These are phyloP conservation scores for Mythimna ferrago DNA, from an alignment of 2,888 invertebrate species.

Conservation along the genomic window DNA sequence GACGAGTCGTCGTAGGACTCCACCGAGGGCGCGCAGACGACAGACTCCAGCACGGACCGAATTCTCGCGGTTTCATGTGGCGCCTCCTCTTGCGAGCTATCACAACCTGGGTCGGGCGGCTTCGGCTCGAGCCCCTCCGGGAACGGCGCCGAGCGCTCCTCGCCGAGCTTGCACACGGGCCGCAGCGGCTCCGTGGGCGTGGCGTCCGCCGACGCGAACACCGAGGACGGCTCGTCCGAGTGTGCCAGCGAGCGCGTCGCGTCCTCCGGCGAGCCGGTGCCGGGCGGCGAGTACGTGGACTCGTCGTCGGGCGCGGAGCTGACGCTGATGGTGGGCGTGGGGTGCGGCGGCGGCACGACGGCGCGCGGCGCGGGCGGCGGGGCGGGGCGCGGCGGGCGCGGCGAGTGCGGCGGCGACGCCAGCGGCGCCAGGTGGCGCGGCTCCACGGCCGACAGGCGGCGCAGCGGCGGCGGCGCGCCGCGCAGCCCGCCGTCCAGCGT, in stretches of 20 bases:
- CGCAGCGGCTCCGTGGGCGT: conserved; percentile 82
- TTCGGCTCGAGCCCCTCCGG: conserved; percentile 55
- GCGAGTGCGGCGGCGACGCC: conserved; percentile 85
- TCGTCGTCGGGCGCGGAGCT: conserved; percentile 93
- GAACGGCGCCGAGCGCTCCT: conserved; percentile 57
- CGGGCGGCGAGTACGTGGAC: conserved; percentile 75
- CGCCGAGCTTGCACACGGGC: conserved; percentile 61
- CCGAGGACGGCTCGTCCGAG: conserved; percentile 86
- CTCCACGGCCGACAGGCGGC: conserved; percentile 88
- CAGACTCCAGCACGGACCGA: conserved; percentile 56
- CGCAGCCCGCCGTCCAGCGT: conserved; percentile 92
- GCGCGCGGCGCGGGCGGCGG: conserved; percentile 74
- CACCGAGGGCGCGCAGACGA: conserved; percentile 53
- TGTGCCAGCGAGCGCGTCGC: conserved; percentile 78
- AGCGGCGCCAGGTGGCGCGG: conserved; percentile 91
- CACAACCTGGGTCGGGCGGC: conserved; percentile 63
- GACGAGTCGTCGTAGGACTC: conserved; percentile 70
- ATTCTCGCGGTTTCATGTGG: conserved; percentile 67
- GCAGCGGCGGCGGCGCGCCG: conserved; percentile 86
- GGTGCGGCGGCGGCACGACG: conserved; percentile 77
- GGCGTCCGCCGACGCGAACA: conserved; percentile 85
- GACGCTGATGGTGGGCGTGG: conserved; percentile 92
- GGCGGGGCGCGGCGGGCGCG: conserved; percentile 80
- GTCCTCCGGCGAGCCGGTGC: conserved; percentile 80
- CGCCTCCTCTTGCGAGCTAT: conserved; percentile 66